Evolutionary conservation across 1,140 invertebrate species (phyloP).

Genomic region (Drosophila simulans): DNA sequence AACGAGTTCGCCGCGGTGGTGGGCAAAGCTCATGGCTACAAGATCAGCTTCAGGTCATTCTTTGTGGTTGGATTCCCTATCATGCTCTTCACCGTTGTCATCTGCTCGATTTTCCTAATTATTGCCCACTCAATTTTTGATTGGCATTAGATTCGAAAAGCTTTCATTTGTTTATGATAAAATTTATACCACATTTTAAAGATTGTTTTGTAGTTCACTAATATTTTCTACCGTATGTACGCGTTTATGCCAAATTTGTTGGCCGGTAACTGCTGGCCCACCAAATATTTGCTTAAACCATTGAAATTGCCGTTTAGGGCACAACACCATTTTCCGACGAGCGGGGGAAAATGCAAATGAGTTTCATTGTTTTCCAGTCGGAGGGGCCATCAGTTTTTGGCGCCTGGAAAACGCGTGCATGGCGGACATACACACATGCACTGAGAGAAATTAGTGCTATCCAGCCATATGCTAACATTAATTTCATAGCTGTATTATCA

Average conservation of each 20-base stretch:
- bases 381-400: constrained; percentile 4
- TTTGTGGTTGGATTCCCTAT: constrained; percentile 90
- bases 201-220: neutral
- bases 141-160: constrained; percentile 85
- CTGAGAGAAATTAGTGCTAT: neutral
- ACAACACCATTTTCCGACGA: constrained; percentile 6
- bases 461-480: no score
- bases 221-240: neutral
- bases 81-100: constrained; percentile 87
- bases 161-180: no score
- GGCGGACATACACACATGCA: neutral
- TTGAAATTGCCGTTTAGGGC: constrained; percentile 11
- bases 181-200: neutral
- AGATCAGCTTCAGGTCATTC: constrained; percentile 87
- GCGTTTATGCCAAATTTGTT: neutral
- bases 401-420: constrained; percentile 2
- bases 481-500: no score
- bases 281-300: constrained; percentile 17
- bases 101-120: constrained; percentile 88
- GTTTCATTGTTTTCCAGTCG: constrained; percentile 12
- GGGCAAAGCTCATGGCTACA: constrained; percentile 91
- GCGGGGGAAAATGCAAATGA: constrained; percentile 18
- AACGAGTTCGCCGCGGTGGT: constrained; percentile 92
- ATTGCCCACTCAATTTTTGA: constrained; percentile 87
- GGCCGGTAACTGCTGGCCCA: neutral